phyloP scores from a whole-genome alignment of 2,888 invertebrate species.

The Ethmia dodecea region DNA sequence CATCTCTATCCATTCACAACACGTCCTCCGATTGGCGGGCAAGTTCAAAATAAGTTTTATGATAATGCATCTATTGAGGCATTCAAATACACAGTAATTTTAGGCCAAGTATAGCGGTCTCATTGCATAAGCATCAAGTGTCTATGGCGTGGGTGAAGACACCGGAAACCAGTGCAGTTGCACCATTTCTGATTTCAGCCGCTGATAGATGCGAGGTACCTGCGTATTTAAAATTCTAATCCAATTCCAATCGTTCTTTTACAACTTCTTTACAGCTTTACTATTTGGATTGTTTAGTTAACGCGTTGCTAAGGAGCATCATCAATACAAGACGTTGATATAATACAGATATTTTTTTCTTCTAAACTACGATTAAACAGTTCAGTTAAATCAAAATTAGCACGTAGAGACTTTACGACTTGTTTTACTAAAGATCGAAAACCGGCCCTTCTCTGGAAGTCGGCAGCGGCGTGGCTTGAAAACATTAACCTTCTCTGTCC shows the following conservation, averaged over 20 bases:
- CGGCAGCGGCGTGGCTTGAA: conserved; percentile 6
- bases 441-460: not conserved
- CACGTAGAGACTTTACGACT: not conserved
- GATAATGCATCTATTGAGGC: conserved; percentile 50
- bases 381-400: not conserved
- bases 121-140: conserved; percentile 57
- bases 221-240: no score
- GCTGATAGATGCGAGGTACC: not conserved
- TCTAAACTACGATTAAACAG: not conserved
- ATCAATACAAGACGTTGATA: no score
- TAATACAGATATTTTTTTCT: no score
- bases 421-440: not conserved
- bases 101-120: conserved; percentile 41
- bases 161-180: conserved; percentile 7
- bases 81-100: conserved; percentile 37
- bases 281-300: no score
- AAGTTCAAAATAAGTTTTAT: conserved; percentile 43
- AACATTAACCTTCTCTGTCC: conserved; percentile 29
- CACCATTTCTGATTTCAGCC: not conserved
- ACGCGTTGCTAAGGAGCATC: no score
- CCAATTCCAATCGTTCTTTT: no score
- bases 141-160: conserved; percentile 46
- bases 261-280: no score
- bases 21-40: conserved; percentile 22
- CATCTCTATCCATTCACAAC: conserved; percentile 31